These are phyloP conservation scores for Antennarius striatus DNA, from an alignment of 2,113 vertebrate genomes.

Conservation along the genomic window DNA sequence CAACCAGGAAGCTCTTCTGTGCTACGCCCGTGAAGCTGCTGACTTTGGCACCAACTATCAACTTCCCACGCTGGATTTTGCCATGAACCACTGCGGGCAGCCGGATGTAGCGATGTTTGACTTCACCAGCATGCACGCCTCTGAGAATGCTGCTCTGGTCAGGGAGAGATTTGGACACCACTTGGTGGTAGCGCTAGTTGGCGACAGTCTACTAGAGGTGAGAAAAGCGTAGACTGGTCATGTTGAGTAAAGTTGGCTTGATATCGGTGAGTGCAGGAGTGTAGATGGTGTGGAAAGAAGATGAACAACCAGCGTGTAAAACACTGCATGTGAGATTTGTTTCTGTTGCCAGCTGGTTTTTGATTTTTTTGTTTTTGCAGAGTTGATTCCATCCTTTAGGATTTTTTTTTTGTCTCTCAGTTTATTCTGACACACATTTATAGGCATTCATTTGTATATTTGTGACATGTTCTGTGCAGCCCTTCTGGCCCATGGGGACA, in stretches of 20 bases:
- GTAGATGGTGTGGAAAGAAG: background rate
- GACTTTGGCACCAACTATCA: conserved; percentile 97
- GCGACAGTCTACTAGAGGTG: conserved; percentile 96
- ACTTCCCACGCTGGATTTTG: conserved; percentile 93
- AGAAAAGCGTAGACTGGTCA: background rate
- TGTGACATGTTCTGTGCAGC: conserved; percentile 75
- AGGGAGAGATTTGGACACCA: conserved; percentile 89
- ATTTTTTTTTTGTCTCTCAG: no score
- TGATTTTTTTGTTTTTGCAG: no score
- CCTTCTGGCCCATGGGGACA: conserved; percentile 99
- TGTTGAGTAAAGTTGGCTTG: background rate
- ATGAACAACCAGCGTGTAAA: background rate
- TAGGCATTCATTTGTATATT: background rate
- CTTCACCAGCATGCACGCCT: conserved; percentile 97
- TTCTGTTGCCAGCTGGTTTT: no score
- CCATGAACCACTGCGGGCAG: conserved; percentile 91
- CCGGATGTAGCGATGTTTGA: conserved; percentile 98
- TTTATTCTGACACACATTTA: no score
- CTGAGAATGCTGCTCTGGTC: conserved; percentile 91
- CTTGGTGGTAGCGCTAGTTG: conserved; percentile 92
- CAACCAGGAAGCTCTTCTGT: conserved; percentile 91
- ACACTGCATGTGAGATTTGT: no score
- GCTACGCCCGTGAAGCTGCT: conserved; percentile 93
- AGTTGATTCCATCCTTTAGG: no score
- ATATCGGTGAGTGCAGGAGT: background rate